phyloP scores from a whole-genome alignment of 2,113 vertebrate species.

The Circaetus gallicus region DNA sequence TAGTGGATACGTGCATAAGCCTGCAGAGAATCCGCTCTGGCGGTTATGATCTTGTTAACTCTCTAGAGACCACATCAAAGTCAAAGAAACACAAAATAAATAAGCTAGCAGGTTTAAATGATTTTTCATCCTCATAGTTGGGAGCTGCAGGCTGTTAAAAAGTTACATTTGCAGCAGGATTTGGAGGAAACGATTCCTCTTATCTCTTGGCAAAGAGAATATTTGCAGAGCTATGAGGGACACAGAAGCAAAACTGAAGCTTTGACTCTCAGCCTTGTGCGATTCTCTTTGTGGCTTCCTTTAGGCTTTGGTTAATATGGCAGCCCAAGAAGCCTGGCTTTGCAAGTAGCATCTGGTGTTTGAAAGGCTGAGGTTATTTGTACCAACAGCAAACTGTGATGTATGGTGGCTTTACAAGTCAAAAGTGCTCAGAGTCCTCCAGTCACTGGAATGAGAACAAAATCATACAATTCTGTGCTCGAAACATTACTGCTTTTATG shows the following conservation, averaged over 20 bases:
- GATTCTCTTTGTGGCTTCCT: background rate
- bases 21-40: background rate
- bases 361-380: background rate
- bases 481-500: background rate
- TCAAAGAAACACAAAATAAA: background rate
- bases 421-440: background rate
- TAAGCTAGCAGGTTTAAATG: background rate
- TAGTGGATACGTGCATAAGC: background rate
- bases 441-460: background rate
- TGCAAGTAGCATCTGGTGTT: background rate
- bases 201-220: background rate
- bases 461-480: background rate
- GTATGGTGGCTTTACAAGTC: background rate
- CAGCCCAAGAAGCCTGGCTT: background rate
- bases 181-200: background rate
- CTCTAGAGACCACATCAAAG: background rate
- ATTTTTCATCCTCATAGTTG: background rate
- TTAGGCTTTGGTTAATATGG: background rate
- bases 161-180: background rate
- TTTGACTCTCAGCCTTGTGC: accelerated
- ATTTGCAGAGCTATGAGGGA: background rate
- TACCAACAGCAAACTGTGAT: background rate
- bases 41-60: background rate
- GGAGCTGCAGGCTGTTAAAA: background rate
- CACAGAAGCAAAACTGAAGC: background rate